Base-by-base conservation (phyloP, 23 tunicate species). In the Clavelina lepadiformis region DNA sequence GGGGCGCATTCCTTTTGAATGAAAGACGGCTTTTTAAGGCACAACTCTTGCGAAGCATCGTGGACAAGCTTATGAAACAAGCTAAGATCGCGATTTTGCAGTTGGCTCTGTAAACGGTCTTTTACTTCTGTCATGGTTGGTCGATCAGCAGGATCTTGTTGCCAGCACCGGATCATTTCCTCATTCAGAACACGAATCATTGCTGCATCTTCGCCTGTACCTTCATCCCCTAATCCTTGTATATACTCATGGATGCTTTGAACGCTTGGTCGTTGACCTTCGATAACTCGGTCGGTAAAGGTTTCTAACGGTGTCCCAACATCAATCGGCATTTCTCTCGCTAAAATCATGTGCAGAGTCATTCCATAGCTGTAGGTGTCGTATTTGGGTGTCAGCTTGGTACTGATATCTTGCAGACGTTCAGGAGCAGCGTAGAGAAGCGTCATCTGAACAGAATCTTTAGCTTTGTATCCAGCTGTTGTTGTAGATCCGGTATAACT, bases 391-490 rank as follows among this genome's bases (percentile, higher is more conserved):
- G 25, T 66, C 18, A 46, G 4, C 27, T 46, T 45, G 3, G 18
- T 13, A 24, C 24, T 26, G 5, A 57, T 56, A 46, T 66, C 25
- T 25, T 66, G n/a, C 18, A 66, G 29, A 5, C 46, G 13, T 46
- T 66, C 72, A 26, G 72, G 72, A 46, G 72, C 57, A 8, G 57
- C 57, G 35, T 46, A 66, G 8, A 46, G 21, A 13, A 28, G 33
- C 22, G 56, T 66, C 5, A 45, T 26, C 29, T 63, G 50, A 28
- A 28, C 7, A 5, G 5, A 4, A 3, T 11, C 15, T 41, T 11
- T 41, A 41, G 15, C 49, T 13, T 53, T 53, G 26, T n/a, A 7
- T 7, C 23, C 15, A 3, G 56, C 72, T 8, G 57, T 45, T 3
- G 68, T 18, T 3, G 7, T 63, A 18, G 20, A 22, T 46, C 35